Base-by-base conservation (phyloP, 23 tunicate species). In the Diplosoma virens region DNA sequence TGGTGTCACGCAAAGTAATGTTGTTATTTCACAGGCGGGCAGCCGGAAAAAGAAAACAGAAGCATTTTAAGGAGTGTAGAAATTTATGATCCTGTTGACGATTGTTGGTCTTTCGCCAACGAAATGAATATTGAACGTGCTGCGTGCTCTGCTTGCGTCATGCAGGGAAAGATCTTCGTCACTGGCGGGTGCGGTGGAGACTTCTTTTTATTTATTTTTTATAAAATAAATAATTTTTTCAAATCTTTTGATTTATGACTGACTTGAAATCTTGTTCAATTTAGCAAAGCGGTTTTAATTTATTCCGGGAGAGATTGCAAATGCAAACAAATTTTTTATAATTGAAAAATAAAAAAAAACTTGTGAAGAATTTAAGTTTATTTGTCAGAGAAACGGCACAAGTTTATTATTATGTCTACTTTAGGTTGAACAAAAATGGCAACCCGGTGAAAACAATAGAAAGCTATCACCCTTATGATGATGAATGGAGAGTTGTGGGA, bases 141-240 rank as follows among this genome's bases (percentile, higher is more conserved):
- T 22, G 61, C 73, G 32, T 61, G 60, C 20, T 63, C 83, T 20
- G 83, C 83, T 37, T 64, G 73, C 21, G 73, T 78, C 20, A 24
- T 61, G 61, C 59, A 64, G 25, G 73, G 73, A 64, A 63, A 47
- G 32, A 78, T 78, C n/a, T 63, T 64, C 28, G 83, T 78, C 3
- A 32, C 48, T 27, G 83, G 83, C 28, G 83, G 83, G 83, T 78
- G 48, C 46, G 83, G 33, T n/a, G n/a, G n/a, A n/a, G n/a, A n/a
- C n/a, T n/a, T n/a, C n/a, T n/a, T n/a, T n/a, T n/a, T n/a, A n/a
- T n/a, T n/a, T n/a, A n/a, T n/a, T n/a, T n/a, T n/a, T n/a, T n/a
- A n/a, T n/a, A n/a, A n/a, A n/a, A n/a, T n/a, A n/a, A n/a, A n/a
- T n/a, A n/a, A n/a, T n/a, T n/a, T n/a, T n/a, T n/a, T n/a, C n/a